phyloP scores from a whole-genome alignment of 1,140 invertebrate genomes.

The Neocloeon triangulifer region DNA sequence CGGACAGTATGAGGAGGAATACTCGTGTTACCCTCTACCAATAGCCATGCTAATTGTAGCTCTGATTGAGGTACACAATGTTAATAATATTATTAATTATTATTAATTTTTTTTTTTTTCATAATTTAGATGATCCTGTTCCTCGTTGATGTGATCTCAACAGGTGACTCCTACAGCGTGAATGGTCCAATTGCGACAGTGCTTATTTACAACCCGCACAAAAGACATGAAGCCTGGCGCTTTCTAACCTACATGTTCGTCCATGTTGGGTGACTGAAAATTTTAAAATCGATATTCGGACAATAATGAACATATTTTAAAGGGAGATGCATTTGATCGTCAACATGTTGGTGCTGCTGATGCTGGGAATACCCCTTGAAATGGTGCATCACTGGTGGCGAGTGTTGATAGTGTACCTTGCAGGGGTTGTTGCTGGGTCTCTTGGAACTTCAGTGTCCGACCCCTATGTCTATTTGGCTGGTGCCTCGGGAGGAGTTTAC shows the following conservation, averaged over 20 bases:
- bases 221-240: conserved; percentile 73
- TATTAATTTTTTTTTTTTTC: conserved; percentile 2
- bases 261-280: conserved; percentile 55
- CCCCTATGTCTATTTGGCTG: conserved; percentile 65
- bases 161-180: conserved; percentile 15
- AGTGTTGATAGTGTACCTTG: conserved; percentile 53
- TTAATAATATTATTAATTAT: conserved; percentile 7
- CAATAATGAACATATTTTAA: conserved; percentile 11
- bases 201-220: conserved; percentile 78
- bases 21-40: conserved; percentile 64
- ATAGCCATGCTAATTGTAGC: conserved; percentile 50
- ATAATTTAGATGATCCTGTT: conserved; percentile 13
- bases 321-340: conserved; percentile 68
- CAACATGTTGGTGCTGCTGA: conserved; percentile 77
- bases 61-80: conserved; percentile 21
- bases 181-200: conserved; percentile 46
- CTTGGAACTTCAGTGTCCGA: conserved; percentile 76
- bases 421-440: conserved; percentile 67
- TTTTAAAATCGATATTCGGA: not conserved
- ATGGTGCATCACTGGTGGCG: conserved; percentile 91
- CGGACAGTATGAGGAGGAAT: conserved; percentile 56
- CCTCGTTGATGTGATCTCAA: conserved; percentile 18
- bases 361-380: conserved; percentile 80
- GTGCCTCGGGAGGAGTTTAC: conserved; percentile 91
- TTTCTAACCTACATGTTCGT: conserved; percentile 93